Percentiles rank a stretch among this genome's conserved stretches.
Conservation (phyloP, 2,888 invertebrate species). For the Pyralis farinalis region DNA sequence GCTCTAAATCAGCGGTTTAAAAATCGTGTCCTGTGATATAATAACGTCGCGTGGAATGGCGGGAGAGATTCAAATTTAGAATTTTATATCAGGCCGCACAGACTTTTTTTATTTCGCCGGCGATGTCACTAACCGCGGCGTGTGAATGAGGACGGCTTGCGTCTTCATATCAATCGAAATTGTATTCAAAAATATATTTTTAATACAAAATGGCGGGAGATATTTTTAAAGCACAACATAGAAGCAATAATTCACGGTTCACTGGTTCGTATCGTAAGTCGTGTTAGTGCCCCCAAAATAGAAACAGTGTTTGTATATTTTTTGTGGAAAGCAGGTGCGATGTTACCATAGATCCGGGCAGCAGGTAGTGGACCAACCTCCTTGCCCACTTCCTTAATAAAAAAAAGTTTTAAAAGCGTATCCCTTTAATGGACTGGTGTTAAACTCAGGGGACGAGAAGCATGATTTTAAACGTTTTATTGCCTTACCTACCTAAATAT, state of each 20-base stretch:
- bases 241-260: slow-evolving; percentile 50
- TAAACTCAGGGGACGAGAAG: slow-evolving; percentile 43
- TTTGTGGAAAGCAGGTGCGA: slow-evolving; percentile 69
- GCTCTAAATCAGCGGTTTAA: too few species aligned
- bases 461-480: slow-evolving; percentile 29
- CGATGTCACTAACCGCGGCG: slow-evolving; percentile 61
- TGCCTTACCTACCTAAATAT: slow-evolving; percentile 19
- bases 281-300: slow-evolving; percentile 53
- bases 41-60: slow-evolving; percentile 37
- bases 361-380: slow-evolving; percentile 59
- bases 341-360: slow-evolving; percentile 31
- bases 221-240: slow-evolving; percentile 30
- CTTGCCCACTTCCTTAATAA: slow-evolving; percentile 67
- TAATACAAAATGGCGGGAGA: neutral
- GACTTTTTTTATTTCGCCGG: slow-evolving; percentile 41
- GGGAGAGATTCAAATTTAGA: slow-evolving; percentile 69
- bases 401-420: slow-evolving; percentile 44
- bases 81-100: slow-evolving; percentile 64
- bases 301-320: slow-evolving; percentile 58
- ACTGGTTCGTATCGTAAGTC: slow-evolving; percentile 35
- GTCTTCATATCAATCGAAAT: neutral
- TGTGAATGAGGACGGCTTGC: slow-evolving; percentile 53
- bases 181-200: neutral
- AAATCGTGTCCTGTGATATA: slow-evolving; percentile 42
- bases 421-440: slow-evolving; percentile 48